Conservation (phyloP, 2,113 vertebrate species). For the Hymenochirus boettgeri region DNA sequence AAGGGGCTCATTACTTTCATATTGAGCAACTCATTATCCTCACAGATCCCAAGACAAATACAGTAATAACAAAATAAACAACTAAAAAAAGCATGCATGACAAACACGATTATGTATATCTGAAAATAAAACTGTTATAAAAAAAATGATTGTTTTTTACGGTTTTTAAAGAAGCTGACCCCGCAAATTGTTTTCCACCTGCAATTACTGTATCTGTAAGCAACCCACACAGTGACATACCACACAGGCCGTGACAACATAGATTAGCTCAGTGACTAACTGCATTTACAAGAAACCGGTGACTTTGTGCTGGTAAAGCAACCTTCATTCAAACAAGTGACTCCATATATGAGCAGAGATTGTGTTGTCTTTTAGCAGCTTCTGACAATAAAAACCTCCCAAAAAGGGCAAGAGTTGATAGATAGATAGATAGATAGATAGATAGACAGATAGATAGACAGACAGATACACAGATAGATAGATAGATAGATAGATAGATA, state of each 20-base stretch:
- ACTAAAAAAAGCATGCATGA: neutral
- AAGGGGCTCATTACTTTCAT: constrained; percentile 34
- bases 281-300: constrained; percentile 32
- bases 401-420: too few relatives aligned
- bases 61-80: constrained; percentile 19
- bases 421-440: too few relatives aligned
- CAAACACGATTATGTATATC: neutral
- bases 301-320: constrained; percentile 25
- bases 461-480: too few relatives aligned
- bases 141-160: constrained; percentile 19
- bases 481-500: too few relatives aligned
- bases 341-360: neutral
- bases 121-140: neutral
- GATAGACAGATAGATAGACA: too few relatives aligned
- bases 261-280: constrained; percentile 27
- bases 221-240: constrained; percentile 46
- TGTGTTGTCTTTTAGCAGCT: neutral
- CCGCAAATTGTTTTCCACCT: constrained; percentile 56
- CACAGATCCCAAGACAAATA: constrained; percentile 8
- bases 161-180: constrained; percentile 46
- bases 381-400: constrained; percentile 6
- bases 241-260: constrained; percentile 47
- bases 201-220: constrained; percentile 57
- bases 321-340: constrained; percentile 8
- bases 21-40: constrained; percentile 32